Evolutionary conservation across 2,113 vertebrate species (phyloP).

Genomic region (Epinephelus moara): DNA sequence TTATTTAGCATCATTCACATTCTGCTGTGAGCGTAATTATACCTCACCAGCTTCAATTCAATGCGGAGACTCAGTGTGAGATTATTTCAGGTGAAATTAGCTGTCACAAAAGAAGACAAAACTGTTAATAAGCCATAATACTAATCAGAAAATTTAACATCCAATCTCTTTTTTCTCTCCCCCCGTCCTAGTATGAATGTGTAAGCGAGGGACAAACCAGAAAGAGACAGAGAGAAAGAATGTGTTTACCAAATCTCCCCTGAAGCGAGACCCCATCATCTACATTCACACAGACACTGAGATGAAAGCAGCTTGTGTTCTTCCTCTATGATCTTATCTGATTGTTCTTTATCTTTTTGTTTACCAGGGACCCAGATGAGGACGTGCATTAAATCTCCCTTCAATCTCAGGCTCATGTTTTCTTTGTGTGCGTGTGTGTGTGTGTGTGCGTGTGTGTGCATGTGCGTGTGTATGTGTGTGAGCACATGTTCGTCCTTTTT

Average conservation of each 20-base stretch:
- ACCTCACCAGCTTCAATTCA: not conserved
- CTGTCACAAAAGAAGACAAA: constrained; percentile 18
- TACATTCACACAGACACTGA: constrained; percentile 48
- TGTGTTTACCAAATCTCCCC: constrained; percentile 39
- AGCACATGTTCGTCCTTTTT: constrained; percentile 5
- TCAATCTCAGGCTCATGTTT: constrained; percentile 56
- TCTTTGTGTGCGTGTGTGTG: constrained; percentile 2
- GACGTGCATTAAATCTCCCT: constrained; percentile 67
- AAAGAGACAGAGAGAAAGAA: constrained; percentile 22
- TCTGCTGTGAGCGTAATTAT: constrained; percentile 1
- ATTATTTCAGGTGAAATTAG: constrained; percentile 37
- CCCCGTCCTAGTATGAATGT: not conserved
- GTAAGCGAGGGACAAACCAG: constrained; percentile 10
- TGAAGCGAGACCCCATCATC: constrained; percentile 52
- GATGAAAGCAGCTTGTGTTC: constrained; percentile 71
- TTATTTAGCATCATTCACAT: not conserved
- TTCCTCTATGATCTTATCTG: constrained; percentile 70
- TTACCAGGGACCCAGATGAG: constrained; percentile 67
- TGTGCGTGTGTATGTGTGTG: not conserved
- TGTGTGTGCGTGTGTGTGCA: not conserved
- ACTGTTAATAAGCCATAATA: constrained; percentile 32
- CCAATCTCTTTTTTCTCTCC: not conserved
- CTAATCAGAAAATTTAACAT: constrained; percentile 7
- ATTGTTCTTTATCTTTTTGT: constrained; percentile 76
- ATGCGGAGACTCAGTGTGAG: not conserved